Conservation (phyloP, 2,113 vertebrate species). For the Rhynchomys soricoides region DNA sequence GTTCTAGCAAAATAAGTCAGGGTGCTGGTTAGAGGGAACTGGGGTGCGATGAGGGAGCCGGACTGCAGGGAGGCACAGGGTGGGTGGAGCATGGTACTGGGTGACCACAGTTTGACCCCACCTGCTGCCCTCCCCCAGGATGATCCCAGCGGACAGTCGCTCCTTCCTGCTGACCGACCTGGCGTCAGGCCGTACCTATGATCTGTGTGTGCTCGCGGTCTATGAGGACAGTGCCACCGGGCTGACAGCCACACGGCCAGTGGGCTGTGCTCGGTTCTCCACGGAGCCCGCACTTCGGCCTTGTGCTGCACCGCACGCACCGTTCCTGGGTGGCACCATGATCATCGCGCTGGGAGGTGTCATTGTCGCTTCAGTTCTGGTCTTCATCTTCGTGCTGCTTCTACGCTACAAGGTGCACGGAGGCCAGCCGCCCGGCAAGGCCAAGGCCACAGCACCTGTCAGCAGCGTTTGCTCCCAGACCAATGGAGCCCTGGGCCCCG, state of each 20-base stretch:
- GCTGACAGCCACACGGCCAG: slow-evolving; percentile 89
- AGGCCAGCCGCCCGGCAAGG: slow-evolving; percentile 88
- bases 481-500: slow-evolving; percentile 86
- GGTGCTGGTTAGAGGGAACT: not conserved
- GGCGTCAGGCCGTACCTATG: slow-evolving; percentile 92
- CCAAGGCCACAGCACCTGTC: slow-evolving; percentile 84
- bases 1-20: not conserved
- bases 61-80: not conserved
- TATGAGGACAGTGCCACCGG: slow-evolving; percentile 90
- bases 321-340: slow-evolving; percentile 96
- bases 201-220: slow-evolving; percentile 94
- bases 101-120: slow-evolving; percentile 18
- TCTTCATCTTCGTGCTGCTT: slow-evolving; percentile 97
- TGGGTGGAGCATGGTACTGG: not conserved
- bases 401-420: slow-evolving; percentile 96
- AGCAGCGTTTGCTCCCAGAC: slow-evolving; percentile 87
- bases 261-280: slow-evolving; percentile 92
- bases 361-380: slow-evolving; percentile 95
- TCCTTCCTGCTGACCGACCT: slow-evolving; percentile 95
- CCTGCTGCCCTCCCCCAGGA: slow-evolving; percentile 84
- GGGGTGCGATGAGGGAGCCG: not conserved
- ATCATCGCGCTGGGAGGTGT: slow-evolving; percentile 97
- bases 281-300: slow-evolving; percentile 90
- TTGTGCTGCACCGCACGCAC: slow-evolving; percentile 91
- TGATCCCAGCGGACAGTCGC: slow-evolving; percentile 94